A percentile compares a stretch with the other conserved stretches of the same genome.
These are phyloP conservation scores for Pyrgus malvae DNA, from an alignment of 2,888 invertebrate genomes.

Conservation along the genomic window DNA sequence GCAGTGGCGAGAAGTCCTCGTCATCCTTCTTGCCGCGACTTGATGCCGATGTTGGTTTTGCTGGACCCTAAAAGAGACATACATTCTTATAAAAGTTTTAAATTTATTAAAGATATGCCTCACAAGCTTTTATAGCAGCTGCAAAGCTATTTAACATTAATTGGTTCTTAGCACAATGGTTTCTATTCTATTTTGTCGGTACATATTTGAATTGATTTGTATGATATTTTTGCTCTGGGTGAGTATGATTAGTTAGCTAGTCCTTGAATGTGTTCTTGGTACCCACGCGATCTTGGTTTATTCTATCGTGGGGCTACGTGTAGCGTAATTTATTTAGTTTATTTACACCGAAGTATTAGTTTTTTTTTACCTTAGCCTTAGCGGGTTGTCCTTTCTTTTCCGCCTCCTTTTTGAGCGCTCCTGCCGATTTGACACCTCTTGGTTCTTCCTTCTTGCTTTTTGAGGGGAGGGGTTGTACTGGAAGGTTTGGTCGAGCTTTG, in stretches of 20 bases:
- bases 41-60: slow-evolving; percentile 64
- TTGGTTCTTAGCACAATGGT: no score
- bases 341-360: not conserved
- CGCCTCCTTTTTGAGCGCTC: slow-evolving; percentile 76
- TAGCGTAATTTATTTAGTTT: not conserved
- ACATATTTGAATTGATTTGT: no score
- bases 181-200: no score
- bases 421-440: slow-evolving; percentile 82
- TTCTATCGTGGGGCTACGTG: no score
- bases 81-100: slow-evolving; percentile 9
- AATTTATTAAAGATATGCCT: no score
- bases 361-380: slow-evolving; percentile 77
- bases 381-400: slow-evolving; percentile 73
- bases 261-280: no score
- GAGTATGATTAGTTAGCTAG: no score
- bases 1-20: slow-evolving; percentile 88
- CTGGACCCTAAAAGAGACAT: slow-evolving; percentile 48
- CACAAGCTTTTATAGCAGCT: no score
- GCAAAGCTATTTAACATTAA: no score
- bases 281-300: no score
- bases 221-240: no score
- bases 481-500: slow-evolving; percentile 92
- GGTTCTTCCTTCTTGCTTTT: slow-evolving; percentile 83
- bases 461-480: slow-evolving; percentile 88
- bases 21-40: slow-evolving; percentile 90